A percentile compares a stretch with the other conserved stretches of the same genome.
phyloP scores from a whole-genome alignment of 2,113 vertebrate genomes.

The Rutilus rutilus region DNA sequence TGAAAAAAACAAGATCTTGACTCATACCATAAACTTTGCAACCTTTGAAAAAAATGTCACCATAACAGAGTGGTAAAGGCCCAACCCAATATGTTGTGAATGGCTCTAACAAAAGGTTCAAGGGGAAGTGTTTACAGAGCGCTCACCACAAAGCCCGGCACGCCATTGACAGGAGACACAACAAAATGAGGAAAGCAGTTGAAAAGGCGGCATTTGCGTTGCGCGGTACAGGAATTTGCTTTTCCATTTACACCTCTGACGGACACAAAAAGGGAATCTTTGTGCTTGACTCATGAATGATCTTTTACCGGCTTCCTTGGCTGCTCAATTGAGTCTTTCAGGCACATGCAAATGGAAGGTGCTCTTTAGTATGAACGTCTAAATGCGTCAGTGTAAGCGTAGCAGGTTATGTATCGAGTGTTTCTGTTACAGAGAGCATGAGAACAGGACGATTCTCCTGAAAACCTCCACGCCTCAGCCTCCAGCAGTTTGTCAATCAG shows the following conservation, averaged over 20 bases:
- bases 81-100: slow-evolving; percentile 55
- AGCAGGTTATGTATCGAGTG: slow-evolving; percentile 60
- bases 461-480: slow-evolving; percentile 56
- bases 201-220: slow-evolving; percentile 70
- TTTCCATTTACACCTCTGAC: slow-evolving; percentile 75
- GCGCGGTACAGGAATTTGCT: slow-evolving; percentile 76
- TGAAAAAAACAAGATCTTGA: slow-evolving; percentile 51
- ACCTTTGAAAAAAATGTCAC: slow-evolving; percentile 47
- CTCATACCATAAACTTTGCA: slow-evolving; percentile 53
- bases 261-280: slow-evolving; percentile 72
- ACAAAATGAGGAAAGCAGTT: slow-evolving; percentile 75
- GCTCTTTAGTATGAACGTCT: slow-evolving; percentile 58
- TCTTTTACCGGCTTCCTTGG: slow-evolving; percentile 77
- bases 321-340: slow-evolving; percentile 73
- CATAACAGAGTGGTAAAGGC: slow-evolving; percentile 56
- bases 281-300: slow-evolving; percentile 71
- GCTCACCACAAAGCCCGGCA: slow-evolving; percentile 67
- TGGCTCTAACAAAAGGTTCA: slow-evolving; percentile 55
- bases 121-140: slow-evolving; percentile 63
- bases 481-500: slow-evolving; percentile 58
- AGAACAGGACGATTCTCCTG: slow-evolving; percentile 64
- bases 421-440: slow-evolving; percentile 57
- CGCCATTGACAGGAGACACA: slow-evolving; percentile 70
- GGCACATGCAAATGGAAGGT: slow-evolving; percentile 74
- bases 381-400: slow-evolving; percentile 56